A percentile compares a stretch with the other conserved stretches of the same genome.
Evolutionary conservation across 92 coral and sea anemone species (phyloP).

Genomic region (Paramuricea clavata): DNA sequence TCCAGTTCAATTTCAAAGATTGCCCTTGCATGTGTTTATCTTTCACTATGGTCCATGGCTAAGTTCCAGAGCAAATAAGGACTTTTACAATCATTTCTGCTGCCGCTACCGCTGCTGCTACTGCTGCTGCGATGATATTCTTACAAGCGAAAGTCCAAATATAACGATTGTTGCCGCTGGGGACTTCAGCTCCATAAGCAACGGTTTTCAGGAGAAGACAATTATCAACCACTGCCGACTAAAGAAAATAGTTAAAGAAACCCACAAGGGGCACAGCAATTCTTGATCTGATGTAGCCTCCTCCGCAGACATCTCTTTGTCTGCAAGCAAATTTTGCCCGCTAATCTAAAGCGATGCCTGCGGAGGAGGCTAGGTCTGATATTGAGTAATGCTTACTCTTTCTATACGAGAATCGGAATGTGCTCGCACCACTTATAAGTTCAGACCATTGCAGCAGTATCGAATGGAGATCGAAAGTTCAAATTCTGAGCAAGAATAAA

Average conservation of each 20-base stretch:
- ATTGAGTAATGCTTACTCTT: no score
- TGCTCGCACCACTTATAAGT: not conserved
- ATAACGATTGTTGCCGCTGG: not conserved
- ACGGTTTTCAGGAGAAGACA: not conserved
- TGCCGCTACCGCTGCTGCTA: not conserved
- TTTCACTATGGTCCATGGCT: not conserved
- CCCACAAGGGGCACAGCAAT: no score
- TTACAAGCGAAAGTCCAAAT: not conserved
- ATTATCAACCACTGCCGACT: not conserved
- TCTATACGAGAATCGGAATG: not conserved
- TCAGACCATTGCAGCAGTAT: not conserved
- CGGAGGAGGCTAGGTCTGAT: no score
- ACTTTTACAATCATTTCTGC: not conserved
- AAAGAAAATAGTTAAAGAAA: not conserved
- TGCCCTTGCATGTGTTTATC: not conserved
- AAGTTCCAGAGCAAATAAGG: not conserved
- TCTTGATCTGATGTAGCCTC: no score
- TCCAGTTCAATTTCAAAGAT: not conserved
- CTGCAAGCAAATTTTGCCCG: no score
- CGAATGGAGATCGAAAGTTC: not conserved
- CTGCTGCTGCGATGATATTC: not conserved
- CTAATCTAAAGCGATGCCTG: no score
- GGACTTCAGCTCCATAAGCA: not conserved
- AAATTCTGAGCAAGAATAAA: no score
- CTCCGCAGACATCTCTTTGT: no score